These are phyloP conservation scores for Argya squamiceps DNA, from an alignment of 2,797 vertebrate genomes.

Conservation along the genomic window DNA sequence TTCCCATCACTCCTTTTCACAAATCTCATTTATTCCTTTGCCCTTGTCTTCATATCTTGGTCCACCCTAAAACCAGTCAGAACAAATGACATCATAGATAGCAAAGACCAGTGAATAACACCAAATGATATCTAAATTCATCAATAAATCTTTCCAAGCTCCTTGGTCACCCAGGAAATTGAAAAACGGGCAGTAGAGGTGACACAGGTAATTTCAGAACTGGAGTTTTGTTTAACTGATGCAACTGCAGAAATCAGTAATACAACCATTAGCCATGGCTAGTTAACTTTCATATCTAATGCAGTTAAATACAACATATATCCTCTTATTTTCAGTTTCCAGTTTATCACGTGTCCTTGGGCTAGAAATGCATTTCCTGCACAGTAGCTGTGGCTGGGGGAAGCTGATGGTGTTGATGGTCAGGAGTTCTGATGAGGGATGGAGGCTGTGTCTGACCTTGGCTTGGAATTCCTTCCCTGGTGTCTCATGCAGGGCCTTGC, in stretches of 20 bases:
- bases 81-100: conserved; percentile 21
- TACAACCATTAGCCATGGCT: not conserved
- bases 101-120: not conserved
- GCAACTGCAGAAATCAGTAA: not conserved
- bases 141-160: not conserved
- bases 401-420: not conserved
- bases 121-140: not conserved
- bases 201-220: not conserved
- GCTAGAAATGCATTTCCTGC: not conserved
- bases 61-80: not conserved
- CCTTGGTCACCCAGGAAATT: not conserved
- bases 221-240: not conserved
- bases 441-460: not conserved
- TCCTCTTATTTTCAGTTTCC: not conserved
- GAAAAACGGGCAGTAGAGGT: not conserved
- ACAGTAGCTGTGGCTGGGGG: not conserved
- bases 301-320: not conserved
- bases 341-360: rapidly evolving
- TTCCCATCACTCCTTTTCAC: conserved; percentile 34
- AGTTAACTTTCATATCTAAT: not conserved
- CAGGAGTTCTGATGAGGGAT: not conserved
- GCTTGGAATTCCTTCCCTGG: not conserved
- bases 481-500: rapidly evolving
- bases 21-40: conserved; percentile 57
- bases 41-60: conserved; percentile 38